Conservation (phyloP, 1,140 invertebrate species). For the Polypedilum vanderplanki region DNA sequence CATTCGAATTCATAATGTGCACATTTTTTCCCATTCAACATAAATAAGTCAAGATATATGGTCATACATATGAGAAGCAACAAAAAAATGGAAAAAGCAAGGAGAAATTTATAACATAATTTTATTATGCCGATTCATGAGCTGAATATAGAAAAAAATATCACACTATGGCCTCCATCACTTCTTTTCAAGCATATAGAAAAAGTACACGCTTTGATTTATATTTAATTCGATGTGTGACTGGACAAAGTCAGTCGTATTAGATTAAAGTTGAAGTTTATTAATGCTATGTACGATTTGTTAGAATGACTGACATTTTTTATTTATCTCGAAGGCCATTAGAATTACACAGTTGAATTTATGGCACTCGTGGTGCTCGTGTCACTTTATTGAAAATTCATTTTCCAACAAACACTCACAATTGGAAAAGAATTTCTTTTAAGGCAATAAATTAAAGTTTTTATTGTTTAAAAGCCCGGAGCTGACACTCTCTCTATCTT, state of each 20-base stretch:
- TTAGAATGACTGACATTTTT: no score
- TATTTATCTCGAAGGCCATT: no score
- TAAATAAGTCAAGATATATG: neutral
- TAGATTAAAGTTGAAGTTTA: conserved; percentile 26
- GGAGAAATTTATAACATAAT: conserved; percentile 19
- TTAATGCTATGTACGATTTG: neutral
- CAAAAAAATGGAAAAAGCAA: neutral
- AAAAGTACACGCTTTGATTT: conserved; percentile 5
- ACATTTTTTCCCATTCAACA: neutral
- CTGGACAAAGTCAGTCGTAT: neutral
- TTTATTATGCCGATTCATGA: conserved; percentile 26
- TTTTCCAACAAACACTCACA: no score
- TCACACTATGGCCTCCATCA: neutral
- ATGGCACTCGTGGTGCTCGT: no score
- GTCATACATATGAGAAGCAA: neutral
- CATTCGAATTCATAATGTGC: neutral
- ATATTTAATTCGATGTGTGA: neutral
- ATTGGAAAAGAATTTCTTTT: no score
- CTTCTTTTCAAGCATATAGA: neutral
- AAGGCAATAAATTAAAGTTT: no score
- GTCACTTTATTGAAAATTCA: no score
- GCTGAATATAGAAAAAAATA: conserved; percentile 24
- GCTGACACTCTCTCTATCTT: no score
- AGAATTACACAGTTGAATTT: no score
- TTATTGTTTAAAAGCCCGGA: no score